A percentile compares a stretch with the other conserved stretches of the same genome.
Evolutionary conservation across 2,113 vertebrate species (phyloP).

Genomic region (Bos javanicus): DNA sequence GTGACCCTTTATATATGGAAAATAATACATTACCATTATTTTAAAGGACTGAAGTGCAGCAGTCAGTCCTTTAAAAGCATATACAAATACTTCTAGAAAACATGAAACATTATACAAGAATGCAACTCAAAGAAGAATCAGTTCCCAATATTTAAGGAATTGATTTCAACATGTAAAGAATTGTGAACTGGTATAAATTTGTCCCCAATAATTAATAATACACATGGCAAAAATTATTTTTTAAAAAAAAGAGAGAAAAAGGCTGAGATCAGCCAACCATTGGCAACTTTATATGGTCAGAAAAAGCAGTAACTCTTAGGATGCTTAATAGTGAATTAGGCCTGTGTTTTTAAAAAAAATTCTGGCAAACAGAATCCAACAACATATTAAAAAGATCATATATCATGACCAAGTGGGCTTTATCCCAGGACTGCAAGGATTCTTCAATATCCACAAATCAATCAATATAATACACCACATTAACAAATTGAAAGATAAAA

Average conservation of each 20-base stretch:
- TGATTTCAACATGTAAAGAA: neutral
- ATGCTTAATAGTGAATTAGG: neutral
- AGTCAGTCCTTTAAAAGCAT: neutral
- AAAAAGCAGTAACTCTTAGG: neutral
- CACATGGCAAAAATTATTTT: neutral
- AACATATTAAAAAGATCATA: neutral
- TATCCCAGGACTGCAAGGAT: neutral
- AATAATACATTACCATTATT: neutral
- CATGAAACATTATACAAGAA: neutral
- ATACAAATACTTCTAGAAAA: neutral
- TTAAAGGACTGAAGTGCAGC: neutral
- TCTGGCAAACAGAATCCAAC: neutral
- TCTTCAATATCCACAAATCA: neutral
- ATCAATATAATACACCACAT: neutral
- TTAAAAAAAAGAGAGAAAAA: neutral
- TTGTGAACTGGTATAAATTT: neutral
- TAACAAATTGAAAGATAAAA: neutral
- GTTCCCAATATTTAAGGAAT: neutral
- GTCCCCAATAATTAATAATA: neutral
- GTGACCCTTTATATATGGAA: conserved; percentile 22
- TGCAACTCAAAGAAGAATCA: neutral
- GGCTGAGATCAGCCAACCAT: neutral
- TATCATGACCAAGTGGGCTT: neutral
- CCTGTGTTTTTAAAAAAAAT: neutral
- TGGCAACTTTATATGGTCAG: neutral